Evolutionary conservation across 2,888 invertebrate genomes (phyloP), one percentile per base, ranked within the genome.

Genomic region (Oxycera nigricornis): DNA sequence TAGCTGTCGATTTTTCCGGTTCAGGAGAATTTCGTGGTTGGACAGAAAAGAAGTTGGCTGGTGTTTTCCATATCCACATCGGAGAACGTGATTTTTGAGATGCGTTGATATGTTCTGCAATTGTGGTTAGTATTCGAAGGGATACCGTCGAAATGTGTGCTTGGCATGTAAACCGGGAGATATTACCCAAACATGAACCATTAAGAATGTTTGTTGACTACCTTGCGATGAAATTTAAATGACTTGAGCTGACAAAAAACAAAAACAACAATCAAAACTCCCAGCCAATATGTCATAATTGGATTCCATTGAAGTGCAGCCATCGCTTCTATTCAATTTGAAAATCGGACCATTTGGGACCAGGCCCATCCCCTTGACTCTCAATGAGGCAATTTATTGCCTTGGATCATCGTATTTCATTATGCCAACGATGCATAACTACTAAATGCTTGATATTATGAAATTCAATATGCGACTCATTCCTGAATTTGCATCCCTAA

Each of bases 321-420:
- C 17, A 3, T 3, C 7, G 9, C 4, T 55, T 55, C 55, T 17
- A 65, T 70, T 70, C 31, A 52, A 55, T 55, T 31, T 59, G 28
- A 28, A 62, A 70, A 75, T 73, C 73, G 35, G 67, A 68, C 75
- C 75, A 75, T 73, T 75, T 75, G 75, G 73, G 75, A 75, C 73
- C 68, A 70, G 72, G 70, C 62, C 73, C 52, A 73, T 73, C 75
- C 57, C 35, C 35, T 62, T 67, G 70, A 73, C 62, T 62, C 75
- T 73, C 57, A 70, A 70, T 41, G 70, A 52, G 52, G 61, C 73
- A 73, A 75, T 75, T 75, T 75, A 75, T 75, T 75, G 62, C 75
- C 70, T 55, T 55, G 75, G 75, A 75, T 75, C 73, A 75, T 62
- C 73, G 52, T 73, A 73, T 70, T 75, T 70, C 75, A 73, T 55